Conservation (phyloP, 2,113 vertebrate species). For the Bubalus kerabau region DNA sequence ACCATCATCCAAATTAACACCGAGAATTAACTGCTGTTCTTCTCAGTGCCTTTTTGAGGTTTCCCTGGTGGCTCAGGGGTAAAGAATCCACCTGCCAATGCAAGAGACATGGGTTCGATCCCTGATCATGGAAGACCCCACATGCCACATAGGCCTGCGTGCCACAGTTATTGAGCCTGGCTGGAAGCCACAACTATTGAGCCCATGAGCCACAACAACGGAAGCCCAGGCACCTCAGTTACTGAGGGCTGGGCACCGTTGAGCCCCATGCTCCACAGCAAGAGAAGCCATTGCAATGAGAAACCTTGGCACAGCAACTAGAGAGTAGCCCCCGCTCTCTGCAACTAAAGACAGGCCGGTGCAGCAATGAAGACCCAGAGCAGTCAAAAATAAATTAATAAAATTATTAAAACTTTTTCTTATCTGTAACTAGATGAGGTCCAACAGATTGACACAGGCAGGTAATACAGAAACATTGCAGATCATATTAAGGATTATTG, state of each 20-base stretch:
- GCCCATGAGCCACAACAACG: neutral
- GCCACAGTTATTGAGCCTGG: neutral
- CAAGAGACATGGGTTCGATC: neutral
- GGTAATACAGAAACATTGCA: neutral
- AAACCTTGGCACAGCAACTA: neutral
- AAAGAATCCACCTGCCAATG: neutral
- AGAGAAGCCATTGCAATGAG: neutral
- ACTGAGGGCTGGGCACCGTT: rapidly evolving
- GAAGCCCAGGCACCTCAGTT: neutral
- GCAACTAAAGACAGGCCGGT: neutral
- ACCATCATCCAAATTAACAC: neutral
- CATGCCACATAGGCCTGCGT: neutral
- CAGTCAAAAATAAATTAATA: neutral
- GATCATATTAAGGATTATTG: neutral
- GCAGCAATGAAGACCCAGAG: neutral
- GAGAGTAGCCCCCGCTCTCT: neutral
- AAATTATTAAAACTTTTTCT: neutral
- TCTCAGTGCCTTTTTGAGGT: neutral
- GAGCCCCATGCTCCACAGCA: neutral
- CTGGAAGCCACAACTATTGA: neutral
- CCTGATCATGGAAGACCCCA: neutral
- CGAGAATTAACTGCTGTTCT: neutral
- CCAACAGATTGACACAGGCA: neutral
- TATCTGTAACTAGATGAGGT: neutral
- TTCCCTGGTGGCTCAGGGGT: neutral